Conservation (phyloP, 1,140 invertebrate genomes). For the Drosophila jambulina region DNA sequence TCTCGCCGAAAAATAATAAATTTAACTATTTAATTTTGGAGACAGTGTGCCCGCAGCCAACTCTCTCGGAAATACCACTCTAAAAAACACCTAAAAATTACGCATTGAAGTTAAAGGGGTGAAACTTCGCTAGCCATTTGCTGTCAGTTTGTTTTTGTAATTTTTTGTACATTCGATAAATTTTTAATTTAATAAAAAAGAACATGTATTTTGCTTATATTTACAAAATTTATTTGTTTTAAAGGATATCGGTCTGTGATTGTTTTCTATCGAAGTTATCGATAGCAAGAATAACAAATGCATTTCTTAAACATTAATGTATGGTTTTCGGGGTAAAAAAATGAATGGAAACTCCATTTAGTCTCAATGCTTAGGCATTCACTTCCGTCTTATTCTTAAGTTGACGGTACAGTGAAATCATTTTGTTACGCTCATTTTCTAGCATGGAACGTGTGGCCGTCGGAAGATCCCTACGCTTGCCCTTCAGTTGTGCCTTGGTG, state of each 20-base stretch:
- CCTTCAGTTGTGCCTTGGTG: constrained; percentile 85
- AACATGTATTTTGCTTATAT: background rate
- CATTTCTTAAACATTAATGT: background rate
- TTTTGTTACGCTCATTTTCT: constrained; percentile 87
- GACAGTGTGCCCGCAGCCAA: background rate
- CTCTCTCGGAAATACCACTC: background rate
- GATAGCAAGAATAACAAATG: constrained; percentile 4
- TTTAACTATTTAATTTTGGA: constrained; percentile 19
- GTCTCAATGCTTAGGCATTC: constrained; percentile 7
- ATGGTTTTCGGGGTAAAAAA: constrained; percentile 3
- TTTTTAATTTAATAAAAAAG: background rate
- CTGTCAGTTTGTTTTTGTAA: background rate
- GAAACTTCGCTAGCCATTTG: background rate
- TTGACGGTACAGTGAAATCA: constrained; percentile 87
- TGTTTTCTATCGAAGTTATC: background rate
- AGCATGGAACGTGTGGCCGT: constrained; percentile 86
- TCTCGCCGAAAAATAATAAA: constrained; percentile 21
- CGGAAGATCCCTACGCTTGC: constrained; percentile 87
- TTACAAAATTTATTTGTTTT: background rate
- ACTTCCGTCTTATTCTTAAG: constrained; percentile 85
- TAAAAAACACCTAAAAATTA: background rate
- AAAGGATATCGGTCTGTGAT: background rate
- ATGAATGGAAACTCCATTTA: background rate
- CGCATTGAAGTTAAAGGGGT: background rate
- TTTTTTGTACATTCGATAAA: background rate